Conservation (phyloP, 2,113 vertebrate species). For the Thunnus thynnus region DNA sequence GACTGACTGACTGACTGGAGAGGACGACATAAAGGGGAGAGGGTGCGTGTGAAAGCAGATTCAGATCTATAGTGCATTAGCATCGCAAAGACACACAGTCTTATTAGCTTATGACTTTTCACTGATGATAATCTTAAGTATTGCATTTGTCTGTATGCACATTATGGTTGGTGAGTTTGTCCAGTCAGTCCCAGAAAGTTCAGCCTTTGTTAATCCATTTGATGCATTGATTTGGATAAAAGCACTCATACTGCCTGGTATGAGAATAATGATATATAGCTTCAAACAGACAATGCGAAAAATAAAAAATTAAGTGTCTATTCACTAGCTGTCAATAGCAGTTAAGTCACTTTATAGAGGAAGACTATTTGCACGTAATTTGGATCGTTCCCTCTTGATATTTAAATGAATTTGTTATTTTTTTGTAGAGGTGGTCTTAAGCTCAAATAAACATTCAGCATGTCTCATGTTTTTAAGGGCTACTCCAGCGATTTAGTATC, state of each 20-base stretch:
- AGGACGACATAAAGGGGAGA: slow-evolving; percentile 9
- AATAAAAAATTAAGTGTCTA: background rate
- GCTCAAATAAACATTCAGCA: too few species aligned
- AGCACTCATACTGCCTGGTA: too few species aligned
- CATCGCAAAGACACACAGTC: background rate
- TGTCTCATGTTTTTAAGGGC: too few species aligned
- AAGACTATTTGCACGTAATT: too few species aligned
- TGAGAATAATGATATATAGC: background rate
- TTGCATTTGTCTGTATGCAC: background rate
- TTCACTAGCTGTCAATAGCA: background rate
- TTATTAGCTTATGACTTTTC: slow-evolving; percentile 11
- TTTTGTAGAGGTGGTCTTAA: too few species aligned
- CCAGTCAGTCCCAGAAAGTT: background rate
- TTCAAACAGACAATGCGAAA: background rate
- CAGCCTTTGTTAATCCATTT: background rate
- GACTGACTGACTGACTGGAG: background rate
- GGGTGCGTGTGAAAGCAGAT: background rate
- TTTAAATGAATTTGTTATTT: too few species aligned
- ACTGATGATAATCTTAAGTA: background rate
- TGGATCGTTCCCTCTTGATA: too few species aligned
- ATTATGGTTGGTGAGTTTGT: background rate
- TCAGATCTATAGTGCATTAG: slow-evolving; percentile 21
- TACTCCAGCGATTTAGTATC: too few species aligned
- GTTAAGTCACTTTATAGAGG: background rate
- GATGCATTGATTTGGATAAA: slow-evolving; percentile 8